These are phyloP conservation scores for Latheticus oryzae DNA, from an alignment of 2,888 invertebrate species.

Conservation along the genomic window DNA sequence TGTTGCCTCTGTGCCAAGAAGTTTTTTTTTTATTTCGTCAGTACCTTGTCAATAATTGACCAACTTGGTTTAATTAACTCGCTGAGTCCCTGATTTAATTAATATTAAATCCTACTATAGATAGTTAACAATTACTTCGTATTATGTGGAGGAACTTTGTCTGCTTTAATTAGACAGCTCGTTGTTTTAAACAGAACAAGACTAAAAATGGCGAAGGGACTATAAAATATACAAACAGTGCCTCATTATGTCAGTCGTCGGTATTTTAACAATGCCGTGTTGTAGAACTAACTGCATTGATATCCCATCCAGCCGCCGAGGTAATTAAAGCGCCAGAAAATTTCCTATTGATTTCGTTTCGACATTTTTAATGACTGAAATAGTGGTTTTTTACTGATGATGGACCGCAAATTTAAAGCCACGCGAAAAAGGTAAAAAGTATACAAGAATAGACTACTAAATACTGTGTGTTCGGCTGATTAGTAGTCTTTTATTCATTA, in stretches of 20 bases:
- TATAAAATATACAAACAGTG: slow-evolving; percentile 63
- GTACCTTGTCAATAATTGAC: slow-evolving; percentile 50
- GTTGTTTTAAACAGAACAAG: slow-evolving; percentile 57
- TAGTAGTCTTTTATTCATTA: no score
- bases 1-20: slow-evolving; percentile 21
- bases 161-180: slow-evolving; percentile 60
- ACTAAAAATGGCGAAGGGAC: slow-evolving; percentile 62
- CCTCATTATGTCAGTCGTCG: slow-evolving; percentile 62
- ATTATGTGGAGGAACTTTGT: slow-evolving; percentile 60
- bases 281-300: slow-evolving; percentile 57
- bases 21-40: slow-evolving; percentile 30
- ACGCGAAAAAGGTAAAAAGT: slow-evolving; percentile 28
- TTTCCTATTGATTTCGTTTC: slow-evolving; percentile 42
- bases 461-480: slow-evolving; percentile 1
- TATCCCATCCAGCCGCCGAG: slow-evolving; percentile 57
- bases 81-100: slow-evolving; percentile 61
- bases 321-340: slow-evolving; percentile 52
- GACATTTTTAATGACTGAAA: slow-evolving; percentile 38
- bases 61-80: slow-evolving; percentile 59
- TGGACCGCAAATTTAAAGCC: slow-evolving; percentile 25
- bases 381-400: slow-evolving; percentile 26
- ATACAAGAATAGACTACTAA: no score
- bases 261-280: slow-evolving; percentile 62
- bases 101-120: slow-evolving; percentile 62
- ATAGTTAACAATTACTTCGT: slow-evolving; percentile 63